phyloP scores from a whole-genome alignment of 2,888 invertebrate species.

The Drosophila mimica region DNA sequence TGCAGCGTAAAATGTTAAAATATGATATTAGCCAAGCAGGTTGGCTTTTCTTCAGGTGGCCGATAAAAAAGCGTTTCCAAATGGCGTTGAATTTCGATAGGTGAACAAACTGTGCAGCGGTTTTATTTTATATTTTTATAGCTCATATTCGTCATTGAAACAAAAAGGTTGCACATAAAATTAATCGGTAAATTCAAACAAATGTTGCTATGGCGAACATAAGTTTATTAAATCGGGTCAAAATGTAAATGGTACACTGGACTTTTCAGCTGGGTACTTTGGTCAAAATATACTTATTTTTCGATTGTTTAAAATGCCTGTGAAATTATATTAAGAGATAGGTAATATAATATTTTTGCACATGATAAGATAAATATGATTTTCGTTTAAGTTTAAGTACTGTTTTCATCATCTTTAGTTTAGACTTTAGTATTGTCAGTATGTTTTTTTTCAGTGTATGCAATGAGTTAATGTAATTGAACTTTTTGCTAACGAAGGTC shows the following conservation, averaged over 20 bases:
- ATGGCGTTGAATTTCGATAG: slow-evolving; percentile 56
- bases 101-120: slow-evolving; percentile 55
- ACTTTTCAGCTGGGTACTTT: neutral
- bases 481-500: slow-evolving; percentile 74
- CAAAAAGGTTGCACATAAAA: neutral
- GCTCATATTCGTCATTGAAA: slow-evolving; percentile 24
- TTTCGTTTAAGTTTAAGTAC: neutral
- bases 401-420: neutral
- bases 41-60: slow-evolving; percentile 50
- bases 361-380: neutral
- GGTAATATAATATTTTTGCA: no score
- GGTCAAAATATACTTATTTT: neutral
- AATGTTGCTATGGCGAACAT: neutral
- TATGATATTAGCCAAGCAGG: slow-evolving; percentile 78
- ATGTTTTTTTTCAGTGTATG: slow-evolving; percentile 20
- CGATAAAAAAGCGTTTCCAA: slow-evolving; percentile 48
- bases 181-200: neutral
- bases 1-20: slow-evolving; percentile 66
- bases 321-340: no score
- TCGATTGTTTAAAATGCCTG: no score
- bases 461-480: slow-evolving; percentile 65
- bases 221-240: neutral
- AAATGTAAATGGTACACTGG: neutral
- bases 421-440: neutral
- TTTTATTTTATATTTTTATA: neutral